Evolutionary conservation across 1,140 invertebrate genomes (phyloP).

Genomic region (Halictus rubicundus): DNA sequence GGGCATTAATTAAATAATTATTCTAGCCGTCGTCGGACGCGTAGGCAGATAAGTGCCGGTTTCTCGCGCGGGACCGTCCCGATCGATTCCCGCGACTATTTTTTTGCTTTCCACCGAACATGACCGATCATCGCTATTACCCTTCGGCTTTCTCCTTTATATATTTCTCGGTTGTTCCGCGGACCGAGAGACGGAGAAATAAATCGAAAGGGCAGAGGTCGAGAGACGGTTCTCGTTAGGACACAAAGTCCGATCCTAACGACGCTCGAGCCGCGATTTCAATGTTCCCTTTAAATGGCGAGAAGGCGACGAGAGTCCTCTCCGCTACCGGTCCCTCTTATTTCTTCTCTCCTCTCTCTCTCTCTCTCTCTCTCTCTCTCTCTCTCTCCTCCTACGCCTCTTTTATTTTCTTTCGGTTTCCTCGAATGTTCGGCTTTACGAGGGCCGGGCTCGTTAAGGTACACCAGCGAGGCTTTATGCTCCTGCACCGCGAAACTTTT

Average conservation of each 20-base stretch:
- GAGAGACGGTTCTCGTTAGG: background rate
- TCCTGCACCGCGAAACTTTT: conserved; percentile 64
- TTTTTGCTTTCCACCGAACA: background rate
- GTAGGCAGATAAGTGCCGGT: conserved; percentile 77
- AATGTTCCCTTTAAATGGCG: background rate
- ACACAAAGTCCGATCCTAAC: background rate
- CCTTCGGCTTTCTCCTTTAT: no score
- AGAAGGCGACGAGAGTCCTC: background rate
- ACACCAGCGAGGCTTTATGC: conserved; percentile 52
- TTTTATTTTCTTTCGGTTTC: conserved; percentile 34
- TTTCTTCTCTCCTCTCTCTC: no score
- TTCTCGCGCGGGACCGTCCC: conserved; percentile 51
- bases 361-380: no score
- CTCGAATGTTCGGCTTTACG: conserved; percentile 44
- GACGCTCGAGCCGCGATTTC: background rate
- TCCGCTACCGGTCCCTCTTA: background rate
- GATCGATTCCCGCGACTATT: conserved; percentile 55
- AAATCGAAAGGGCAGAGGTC: no score
- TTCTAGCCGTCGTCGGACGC: conserved; percentile 69
- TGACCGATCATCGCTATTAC: no score
- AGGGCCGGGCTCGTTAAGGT: conserved; percentile 51
- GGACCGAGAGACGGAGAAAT: no score
- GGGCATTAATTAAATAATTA: conserved; percentile 79
- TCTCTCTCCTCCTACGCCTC: background rate
- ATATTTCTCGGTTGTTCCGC: no score